phyloP scores from a whole-genome alignment of 2,113 vertebrate species.

The Megatriorchis doriae region DNA sequence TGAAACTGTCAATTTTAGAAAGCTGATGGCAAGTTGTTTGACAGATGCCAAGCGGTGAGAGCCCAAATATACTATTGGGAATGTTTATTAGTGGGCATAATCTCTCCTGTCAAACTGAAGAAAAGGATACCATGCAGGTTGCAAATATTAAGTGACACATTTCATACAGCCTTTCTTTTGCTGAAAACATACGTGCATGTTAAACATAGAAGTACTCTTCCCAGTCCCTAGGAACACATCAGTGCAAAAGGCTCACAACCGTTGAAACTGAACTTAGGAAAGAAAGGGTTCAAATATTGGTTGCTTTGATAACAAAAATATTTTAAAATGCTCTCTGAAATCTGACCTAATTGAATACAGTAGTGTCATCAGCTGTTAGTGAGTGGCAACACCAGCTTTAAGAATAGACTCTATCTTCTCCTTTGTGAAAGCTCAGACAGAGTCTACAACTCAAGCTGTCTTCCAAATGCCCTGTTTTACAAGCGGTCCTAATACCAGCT shows the following conservation, averaged over 20 bases:
- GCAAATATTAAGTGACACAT: constrained; percentile 58
- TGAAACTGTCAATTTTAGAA: constrained; percentile 63
- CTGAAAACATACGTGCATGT: not conserved
- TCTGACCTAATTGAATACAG: not conserved
- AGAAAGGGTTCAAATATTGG: not conserved
- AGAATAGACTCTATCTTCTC: not conserved
- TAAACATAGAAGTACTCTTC: not conserved
- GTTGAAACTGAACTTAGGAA: not conserved
- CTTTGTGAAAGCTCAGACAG: not conserved
- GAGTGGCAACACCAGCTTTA: not conserved
- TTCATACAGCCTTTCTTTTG: not conserved
- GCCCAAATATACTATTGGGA: constrained; percentile 58
- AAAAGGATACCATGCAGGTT: not conserved
- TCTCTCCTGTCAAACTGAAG: constrained; percentile 44
- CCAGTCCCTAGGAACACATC: not conserved
- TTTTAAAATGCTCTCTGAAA: not conserved
- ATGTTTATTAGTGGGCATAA: constrained; percentile 65
- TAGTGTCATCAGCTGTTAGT: not conserved
- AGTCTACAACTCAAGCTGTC: not conserved
- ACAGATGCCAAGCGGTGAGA: constrained; percentile 67
- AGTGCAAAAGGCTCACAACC: not conserved
- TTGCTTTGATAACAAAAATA: not conserved
- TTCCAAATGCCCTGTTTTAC: not conserved
- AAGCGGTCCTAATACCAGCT: not conserved
- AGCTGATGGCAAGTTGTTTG: constrained; percentile 63